phyloP scores from a whole-genome alignment of 2,888 invertebrate species.

The Corbicula japonica region DNA sequence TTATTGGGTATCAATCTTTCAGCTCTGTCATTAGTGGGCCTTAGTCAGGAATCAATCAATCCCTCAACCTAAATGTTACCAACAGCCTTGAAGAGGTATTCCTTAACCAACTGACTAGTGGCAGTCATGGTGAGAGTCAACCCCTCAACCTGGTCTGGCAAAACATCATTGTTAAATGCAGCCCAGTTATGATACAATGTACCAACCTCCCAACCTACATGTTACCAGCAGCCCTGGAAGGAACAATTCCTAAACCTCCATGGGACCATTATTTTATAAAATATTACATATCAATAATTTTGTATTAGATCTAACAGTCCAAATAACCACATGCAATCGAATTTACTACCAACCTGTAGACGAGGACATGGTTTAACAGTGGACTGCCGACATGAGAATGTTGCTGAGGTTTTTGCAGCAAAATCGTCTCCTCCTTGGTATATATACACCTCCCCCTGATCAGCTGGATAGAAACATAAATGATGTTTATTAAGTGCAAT shows the following conservation, averaged over 20 bases:
- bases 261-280: not conserved
- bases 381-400: conserved; percentile 59
- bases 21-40: too few relatives aligned
- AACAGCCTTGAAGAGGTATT: not conserved
- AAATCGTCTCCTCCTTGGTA: conserved; percentile 72
- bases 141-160: too few relatives aligned
- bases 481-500: not conserved
- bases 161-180: too few relatives aligned
- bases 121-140: too few relatives aligned
- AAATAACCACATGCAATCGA: too few relatives aligned
- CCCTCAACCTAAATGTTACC: not conserved
- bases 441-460: conserved; percentile 73
- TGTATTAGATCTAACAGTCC: too few relatives aligned
- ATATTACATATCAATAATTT: too few relatives aligned
- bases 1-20: too few relatives aligned
- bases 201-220: not conserved
- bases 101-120: too few relatives aligned
- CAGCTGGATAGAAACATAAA: conserved; percentile 57
- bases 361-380: conserved; percentile 73
- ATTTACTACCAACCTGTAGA: conserved; percentile 61
- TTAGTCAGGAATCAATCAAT: not conserved
- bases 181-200: not conserved
- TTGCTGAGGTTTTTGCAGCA: conserved; percentile 59
- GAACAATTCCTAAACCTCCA: not conserved
- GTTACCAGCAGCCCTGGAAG: not conserved